Base-by-base conservation (phyloP, 2,888 invertebrate species). In the Agriotes lineatus region DNA sequence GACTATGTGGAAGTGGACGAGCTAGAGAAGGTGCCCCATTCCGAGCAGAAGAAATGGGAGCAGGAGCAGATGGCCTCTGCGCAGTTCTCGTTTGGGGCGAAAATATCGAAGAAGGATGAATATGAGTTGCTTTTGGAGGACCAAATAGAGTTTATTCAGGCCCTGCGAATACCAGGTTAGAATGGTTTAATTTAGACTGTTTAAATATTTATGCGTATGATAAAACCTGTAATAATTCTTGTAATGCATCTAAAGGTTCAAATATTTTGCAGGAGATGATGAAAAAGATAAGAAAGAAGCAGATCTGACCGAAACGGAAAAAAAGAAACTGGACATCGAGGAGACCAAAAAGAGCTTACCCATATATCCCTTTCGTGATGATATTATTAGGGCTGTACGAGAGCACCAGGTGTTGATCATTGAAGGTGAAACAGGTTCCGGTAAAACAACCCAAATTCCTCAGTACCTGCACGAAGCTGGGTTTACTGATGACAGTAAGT, bases 381-480 rank as follows among this genome's bases (percentile, higher is more conserved):
- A 95, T 80, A 87, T 99, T 19, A 92, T 99, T 75, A 88, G 92
- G 76, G 98, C 99, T 9, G 94, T 99, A n/a, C 89, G 86, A 79
- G 92, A 94, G 72, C 93, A 95, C 85, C 95, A 96, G 85, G 89
- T 90, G 78, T 86, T 99, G 19, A 98, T 99, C 76, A 95, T 99
- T 70, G 97, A 97, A 86, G 99, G 99, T 61, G 98, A 99, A 86
- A 99, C 99, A 4, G 99, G 99, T 0, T 97, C 97, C 9, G 99
- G 99, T 2, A 99, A 99, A 88, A 99, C 99, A 0, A 99, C 99
- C 6, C 99, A 99, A 87, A 96, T 99, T 75, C 99, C 99, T 0
- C 99, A 99, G 84, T 99, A 99, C 85, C 87, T 99, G 7, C 92
- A 97, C 82, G 97, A 99, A 81, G 94, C 97, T 50, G 99, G 96